Percentiles rank a stretch among this genome's conserved stretches.
Conservation (phyloP, 2,113 vertebrate species). For the Plotosus lineatus region DNA sequence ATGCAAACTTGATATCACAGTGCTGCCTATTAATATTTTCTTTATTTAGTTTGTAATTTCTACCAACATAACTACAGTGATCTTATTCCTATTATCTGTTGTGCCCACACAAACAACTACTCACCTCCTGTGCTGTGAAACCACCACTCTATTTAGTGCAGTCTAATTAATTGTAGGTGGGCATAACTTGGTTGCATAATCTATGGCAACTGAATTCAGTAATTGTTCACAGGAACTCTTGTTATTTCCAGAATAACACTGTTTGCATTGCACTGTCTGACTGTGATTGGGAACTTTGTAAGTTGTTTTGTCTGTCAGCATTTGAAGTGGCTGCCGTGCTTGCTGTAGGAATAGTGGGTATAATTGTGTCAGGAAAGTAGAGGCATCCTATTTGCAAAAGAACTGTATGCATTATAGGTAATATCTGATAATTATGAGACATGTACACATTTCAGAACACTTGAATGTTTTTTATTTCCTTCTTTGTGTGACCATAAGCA, state of each 20-base stretch:
- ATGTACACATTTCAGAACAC: background rate
- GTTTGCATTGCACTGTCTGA: background rate
- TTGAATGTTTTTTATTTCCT: background rate
- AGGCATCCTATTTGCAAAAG: background rate
- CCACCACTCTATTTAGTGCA: conserved; percentile 59
- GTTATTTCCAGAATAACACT: conserved; percentile 20
- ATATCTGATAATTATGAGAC: background rate
- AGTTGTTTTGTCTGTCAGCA: background rate
- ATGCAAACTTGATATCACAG: too few relatives aligned
- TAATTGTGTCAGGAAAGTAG: background rate
- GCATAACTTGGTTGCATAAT: conserved; percentile 62
- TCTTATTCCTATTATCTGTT: conserved; percentile 56
- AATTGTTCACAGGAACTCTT: conserved; percentile 48
- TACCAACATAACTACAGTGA: background rate
- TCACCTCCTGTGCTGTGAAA: conserved; percentile 62
- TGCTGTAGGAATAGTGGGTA: background rate
- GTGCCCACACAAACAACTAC: conserved; percentile 71
- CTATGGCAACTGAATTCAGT: conserved; percentile 64
- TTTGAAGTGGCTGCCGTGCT: conserved; percentile 17
- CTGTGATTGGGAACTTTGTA: background rate
- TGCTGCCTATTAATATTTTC: too few relatives aligned
- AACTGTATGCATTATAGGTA: background rate
- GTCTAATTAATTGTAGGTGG: conserved; percentile 67
- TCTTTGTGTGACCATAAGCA: background rate
- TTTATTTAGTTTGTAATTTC: background rate